phyloP scores from a whole-genome alignment of 2,113 vertebrate species.

The Lethenteron reissneri region DNA sequence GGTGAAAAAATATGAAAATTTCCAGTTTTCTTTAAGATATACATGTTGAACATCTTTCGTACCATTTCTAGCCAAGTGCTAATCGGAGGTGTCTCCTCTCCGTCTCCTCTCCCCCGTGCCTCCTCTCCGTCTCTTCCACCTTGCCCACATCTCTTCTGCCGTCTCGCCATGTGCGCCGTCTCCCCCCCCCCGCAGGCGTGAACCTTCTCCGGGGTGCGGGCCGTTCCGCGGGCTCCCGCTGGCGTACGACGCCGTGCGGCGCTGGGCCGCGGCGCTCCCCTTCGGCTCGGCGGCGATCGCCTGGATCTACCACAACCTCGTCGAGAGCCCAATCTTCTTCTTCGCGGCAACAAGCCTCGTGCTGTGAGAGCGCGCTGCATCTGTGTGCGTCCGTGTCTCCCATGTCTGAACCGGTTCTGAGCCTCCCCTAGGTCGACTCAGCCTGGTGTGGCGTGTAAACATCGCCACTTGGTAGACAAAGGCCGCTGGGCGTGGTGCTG shows the following conservation, averaged over 20 bases:
- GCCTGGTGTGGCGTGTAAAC: no score
- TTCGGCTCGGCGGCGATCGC: constrained; percentile 28
- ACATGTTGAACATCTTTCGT: neutral
- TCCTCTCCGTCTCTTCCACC: no score
- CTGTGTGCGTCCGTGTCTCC: no score
- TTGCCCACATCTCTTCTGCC: neutral
- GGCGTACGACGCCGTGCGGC: constrained; percentile 43
- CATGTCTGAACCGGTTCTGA: no score
- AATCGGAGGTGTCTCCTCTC: neutral
- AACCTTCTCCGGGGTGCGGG: constrained; percentile 41
- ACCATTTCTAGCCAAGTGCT: neutral
- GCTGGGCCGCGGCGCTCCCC: constrained; percentile 32
- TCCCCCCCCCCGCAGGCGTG: constrained; percentile 22
- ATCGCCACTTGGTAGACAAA: no score
- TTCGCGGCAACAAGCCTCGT: constrained; percentile 33
- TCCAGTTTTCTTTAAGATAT: no score
- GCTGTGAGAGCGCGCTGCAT: constrained; percentile 31
- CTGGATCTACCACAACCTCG: constrained; percentile 28
- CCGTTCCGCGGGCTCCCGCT: constrained; percentile 41
- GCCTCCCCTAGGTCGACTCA: no score
- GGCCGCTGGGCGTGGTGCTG: no score
- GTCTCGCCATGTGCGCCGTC: rapidly evolving
- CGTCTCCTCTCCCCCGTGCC: neutral
- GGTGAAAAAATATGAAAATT: no score
- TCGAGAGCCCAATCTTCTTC: constrained; percentile 50